Conservation (phyloP, 2,113 vertebrate genomes). For the Corythaeola cristata region DNA sequence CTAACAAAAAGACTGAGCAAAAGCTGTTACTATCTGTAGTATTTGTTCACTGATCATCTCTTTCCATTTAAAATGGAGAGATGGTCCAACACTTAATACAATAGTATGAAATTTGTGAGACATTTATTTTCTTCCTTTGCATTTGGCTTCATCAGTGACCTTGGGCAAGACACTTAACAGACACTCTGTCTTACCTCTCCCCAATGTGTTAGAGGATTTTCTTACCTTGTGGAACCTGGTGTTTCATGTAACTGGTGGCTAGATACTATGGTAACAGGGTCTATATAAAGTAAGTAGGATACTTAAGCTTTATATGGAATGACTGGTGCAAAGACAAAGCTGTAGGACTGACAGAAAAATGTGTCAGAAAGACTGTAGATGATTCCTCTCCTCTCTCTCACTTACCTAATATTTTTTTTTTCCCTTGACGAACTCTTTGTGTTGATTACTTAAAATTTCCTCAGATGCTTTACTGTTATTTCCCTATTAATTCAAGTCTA, state of each 20-base stretch:
- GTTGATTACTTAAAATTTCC: background rate
- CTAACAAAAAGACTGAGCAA: background rate
- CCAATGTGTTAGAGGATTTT: background rate
- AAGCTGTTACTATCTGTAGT: background rate
- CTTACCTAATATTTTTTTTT: background rate
- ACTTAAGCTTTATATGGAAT: background rate
- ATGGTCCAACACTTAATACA: background rate
- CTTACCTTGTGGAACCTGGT: background rate
- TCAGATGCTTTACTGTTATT: background rate
- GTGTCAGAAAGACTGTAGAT: background rate
- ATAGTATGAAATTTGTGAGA: background rate
- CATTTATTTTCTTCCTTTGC: background rate
- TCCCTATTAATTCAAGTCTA: background rate
- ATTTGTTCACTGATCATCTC: background rate
- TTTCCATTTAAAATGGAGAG: background rate
- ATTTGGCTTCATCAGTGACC: background rate
- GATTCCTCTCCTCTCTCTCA: background rate
- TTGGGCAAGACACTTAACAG: background rate
- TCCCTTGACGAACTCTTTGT: background rate
- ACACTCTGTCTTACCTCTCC: background rate
- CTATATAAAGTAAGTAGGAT: slow-evolving; percentile 28
- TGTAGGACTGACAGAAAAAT: background rate
- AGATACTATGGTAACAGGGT: background rate
- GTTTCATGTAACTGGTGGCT: background rate
- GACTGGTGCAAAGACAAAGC: background rate